Evolutionary conservation across 2,113 vertebrate genomes (phyloP).

Genomic region (Microtus oregoni): DNA sequence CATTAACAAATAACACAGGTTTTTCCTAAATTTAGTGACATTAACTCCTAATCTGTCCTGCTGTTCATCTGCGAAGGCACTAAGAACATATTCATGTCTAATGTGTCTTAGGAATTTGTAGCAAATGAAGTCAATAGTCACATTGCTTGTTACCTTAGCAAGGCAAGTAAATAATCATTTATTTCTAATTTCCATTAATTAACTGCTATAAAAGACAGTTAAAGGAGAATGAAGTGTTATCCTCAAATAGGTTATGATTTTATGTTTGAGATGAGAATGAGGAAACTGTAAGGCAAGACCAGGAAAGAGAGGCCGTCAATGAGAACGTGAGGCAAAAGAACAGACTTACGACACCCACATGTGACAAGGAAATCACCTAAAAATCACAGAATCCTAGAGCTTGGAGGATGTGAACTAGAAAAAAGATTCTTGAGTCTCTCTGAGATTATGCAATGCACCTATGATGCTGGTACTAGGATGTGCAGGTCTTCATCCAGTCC

Average conservation of each 20-base stretch:
- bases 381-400: not conserved
- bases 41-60: not conserved
- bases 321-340: not conserved
- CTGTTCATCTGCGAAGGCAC: not conserved
- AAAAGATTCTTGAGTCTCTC: not conserved
- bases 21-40: not conserved
- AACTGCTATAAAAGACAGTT: too few relatives aligned
- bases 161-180: not conserved
- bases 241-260: not conserved
- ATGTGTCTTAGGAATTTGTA: not conserved
- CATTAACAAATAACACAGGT: not conserved
- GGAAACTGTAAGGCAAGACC: not conserved
- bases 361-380: not conserved
- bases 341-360: not conserved
- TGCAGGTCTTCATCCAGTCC: not conserved
- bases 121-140: slow-evolving; percentile 43
- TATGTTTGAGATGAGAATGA: not conserved
- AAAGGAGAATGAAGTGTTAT: not conserved
- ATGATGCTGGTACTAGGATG: not conserved
- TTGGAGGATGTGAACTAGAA: not conserved
- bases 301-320: not conserved
- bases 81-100: not conserved
- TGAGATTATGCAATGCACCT: not conserved
- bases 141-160: not conserved
- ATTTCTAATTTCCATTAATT: not conserved